phyloP scores from a whole-genome alignment of 2,888 invertebrate species.

The Galerucella pusilla region DNA sequence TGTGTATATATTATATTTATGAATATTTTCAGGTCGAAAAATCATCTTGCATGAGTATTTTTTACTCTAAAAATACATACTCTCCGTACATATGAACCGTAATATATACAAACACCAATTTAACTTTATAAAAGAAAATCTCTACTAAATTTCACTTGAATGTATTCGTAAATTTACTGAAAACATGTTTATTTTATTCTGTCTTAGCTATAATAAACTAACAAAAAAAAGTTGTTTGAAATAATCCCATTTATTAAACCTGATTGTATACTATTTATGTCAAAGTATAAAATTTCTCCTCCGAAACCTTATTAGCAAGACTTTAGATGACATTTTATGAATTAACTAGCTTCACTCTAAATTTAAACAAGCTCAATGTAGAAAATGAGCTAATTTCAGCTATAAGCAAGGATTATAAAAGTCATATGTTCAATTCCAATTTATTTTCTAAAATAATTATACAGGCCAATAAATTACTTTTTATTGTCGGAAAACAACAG shows the following conservation, averaged over 20 bases:
- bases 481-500: too few relatives aligned
- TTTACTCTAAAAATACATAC: not conserved
- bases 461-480: not conserved
- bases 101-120: not conserved
- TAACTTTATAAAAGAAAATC: not conserved
- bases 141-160: not conserved
- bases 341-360: not conserved
- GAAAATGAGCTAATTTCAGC: conserved; percentile 5
- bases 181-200: conserved; percentile 5
- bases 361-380: not conserved
- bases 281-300: not conserved
- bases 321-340: conserved; percentile 4
- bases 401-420: not conserved
- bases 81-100: not conserved
- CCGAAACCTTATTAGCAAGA: not conserved
- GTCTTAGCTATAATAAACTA: not conserved
- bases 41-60: not conserved
- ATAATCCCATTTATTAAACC: conserved; percentile 6
- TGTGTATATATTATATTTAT: too few relatives aligned
- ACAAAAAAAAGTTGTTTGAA: not conserved
- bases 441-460: not conserved
- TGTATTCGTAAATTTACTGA: not conserved
- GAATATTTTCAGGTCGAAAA: not conserved
- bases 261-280: conserved; percentile 1
- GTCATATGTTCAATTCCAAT: not conserved